Base-by-base conservation (phyloP, 2,888 invertebrate species). In the Pollenia amentaria region DNA sequence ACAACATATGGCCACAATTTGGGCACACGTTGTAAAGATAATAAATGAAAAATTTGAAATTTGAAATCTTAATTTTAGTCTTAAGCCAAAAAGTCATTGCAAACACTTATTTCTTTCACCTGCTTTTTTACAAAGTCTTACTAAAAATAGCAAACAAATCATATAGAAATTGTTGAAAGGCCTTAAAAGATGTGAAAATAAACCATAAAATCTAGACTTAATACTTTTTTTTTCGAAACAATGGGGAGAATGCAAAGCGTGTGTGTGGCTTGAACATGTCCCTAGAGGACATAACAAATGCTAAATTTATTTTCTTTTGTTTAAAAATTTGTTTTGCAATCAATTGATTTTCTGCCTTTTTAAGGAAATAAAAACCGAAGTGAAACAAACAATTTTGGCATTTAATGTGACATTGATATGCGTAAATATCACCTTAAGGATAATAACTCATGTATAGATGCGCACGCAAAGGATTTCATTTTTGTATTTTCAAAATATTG, bases 341-440 rank as follows among this genome's bases (percentile, higher is more conserved):
- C 69, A 67, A 78, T 85, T 78, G 69, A 55, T 82, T 82, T 81
- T 51, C 48, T 29, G 75, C 38, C 55, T 79, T 83, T 53, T 76
- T 60, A 65, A 77, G 70, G 65, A 77, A 57, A 69, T 75, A 75
- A 21, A 72, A 70, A 67, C 3, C 42, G 64, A 64, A 29, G 69
- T n/a, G 7, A 48, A 44, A 70, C 18, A 65, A 76, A 76, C 53
- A 67, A 78, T 73, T 38, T 40, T 44, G 48, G 0, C 70, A 60
- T 81, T 80, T 84, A 87, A 81, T 84, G 55, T 77, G 84, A 62
- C 84, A 62, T 69, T 84, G 87, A 87, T 87, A 62, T 77, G 80
- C 77, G 81, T 87, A 87, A 84, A 77, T 75, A 84, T 69, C 80
- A 87, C 80, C 87, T 84, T 67, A 29, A 70, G 78, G 67, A 38